Conservation (phyloP, 2,888 invertebrate species). For the Reticulitermes lucifugus region DNA sequence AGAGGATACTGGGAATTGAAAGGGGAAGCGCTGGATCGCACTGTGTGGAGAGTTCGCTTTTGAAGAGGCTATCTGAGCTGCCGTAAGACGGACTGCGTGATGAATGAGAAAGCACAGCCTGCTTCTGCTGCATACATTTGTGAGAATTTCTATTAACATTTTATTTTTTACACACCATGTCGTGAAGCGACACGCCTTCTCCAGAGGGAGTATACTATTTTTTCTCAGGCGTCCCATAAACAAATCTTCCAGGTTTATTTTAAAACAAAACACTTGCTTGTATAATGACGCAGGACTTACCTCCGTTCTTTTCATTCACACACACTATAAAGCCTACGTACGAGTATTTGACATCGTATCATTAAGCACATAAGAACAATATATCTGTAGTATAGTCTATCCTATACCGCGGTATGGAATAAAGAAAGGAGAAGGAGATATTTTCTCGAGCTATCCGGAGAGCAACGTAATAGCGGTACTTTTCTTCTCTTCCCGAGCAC, state of each 20-base stretch:
- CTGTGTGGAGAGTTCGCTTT: too few species aligned
- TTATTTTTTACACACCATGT: too few species aligned
- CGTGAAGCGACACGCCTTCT: too few species aligned
- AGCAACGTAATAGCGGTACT: neutral
- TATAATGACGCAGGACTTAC: neutral
- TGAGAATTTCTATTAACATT: too few species aligned
- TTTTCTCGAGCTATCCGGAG: neutral
- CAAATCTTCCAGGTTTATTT: constrained; percentile 1
- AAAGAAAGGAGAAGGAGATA: neutral
- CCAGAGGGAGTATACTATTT: neutral
- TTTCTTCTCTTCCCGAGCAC: neutral
- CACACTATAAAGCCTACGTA: neutral
- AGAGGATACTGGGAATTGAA: too few species aligned
- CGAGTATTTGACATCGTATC: neutral
- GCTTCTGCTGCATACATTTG: too few species aligned
- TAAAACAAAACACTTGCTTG: neutral
- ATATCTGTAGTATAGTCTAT: neutral
- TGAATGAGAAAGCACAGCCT: too few species aligned
- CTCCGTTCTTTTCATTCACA: neutral
- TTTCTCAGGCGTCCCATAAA: neutral
- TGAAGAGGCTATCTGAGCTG: too few species aligned
- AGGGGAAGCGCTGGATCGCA: too few species aligned
- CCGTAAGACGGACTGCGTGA: too few species aligned
- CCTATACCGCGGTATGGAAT: neutral
- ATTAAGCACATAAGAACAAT: neutral